Evolutionary conservation across 2,797 vertebrate species (phyloP).

Genomic region (Notoglanidium macrostoma): DNA sequence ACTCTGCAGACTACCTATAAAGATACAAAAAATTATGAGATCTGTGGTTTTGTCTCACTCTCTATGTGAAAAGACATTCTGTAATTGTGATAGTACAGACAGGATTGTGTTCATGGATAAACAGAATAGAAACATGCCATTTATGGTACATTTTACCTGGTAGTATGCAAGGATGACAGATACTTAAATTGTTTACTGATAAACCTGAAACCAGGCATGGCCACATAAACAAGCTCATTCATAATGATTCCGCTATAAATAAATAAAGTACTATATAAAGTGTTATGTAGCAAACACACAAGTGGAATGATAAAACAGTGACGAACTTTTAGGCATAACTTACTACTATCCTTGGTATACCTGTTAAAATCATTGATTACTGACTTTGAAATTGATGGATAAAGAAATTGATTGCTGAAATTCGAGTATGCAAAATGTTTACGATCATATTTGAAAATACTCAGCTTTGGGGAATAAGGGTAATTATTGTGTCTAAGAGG

Average conservation of each 20-base stretch:
- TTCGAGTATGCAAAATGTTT: neutral
- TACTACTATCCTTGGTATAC: neutral
- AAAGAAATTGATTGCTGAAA: neutral
- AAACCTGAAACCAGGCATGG: neutral
- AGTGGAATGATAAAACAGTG: neutral
- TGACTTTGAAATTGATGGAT: neutral
- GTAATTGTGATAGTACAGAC: neutral
- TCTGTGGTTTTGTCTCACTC: neutral
- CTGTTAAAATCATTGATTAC: neutral
- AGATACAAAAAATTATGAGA: neutral
- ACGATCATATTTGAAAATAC: neutral
- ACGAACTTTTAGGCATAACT: neutral
- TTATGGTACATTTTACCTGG: neutral
- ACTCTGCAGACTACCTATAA: slow-evolving; percentile 1
- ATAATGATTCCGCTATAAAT: too few relatives aligned
- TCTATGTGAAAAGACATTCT: neutral
- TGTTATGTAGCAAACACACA: too few relatives aligned
- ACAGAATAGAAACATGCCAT: neutral
- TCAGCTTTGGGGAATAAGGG: neutral
- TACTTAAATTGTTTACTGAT: neutral
- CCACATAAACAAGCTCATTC: neutral
- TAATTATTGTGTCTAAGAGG: neutral
- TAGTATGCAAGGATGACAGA: neutral
- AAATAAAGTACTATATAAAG: too few relatives aligned
- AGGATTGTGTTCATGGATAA: neutral